phyloP scores from a whole-genome alignment of 2,888 invertebrate genomes.

The Apamea monoglypha region DNA sequence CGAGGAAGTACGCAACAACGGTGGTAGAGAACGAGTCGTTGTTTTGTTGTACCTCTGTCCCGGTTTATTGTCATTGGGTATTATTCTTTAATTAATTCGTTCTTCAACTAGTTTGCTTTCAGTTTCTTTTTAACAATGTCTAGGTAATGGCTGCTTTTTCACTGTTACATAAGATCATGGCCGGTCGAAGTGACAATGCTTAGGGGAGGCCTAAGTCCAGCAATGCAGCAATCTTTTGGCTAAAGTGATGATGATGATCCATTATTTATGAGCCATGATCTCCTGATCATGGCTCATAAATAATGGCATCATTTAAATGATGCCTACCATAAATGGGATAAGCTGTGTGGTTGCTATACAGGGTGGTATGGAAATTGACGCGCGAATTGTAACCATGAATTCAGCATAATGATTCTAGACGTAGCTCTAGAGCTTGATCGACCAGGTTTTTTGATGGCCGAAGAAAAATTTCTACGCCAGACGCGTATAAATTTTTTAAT shows the following conservation, averaged over 20 bases:
- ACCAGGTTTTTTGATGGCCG: too few relatives aligned
- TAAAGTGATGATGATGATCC: neutral
- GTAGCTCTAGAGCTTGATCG: too few relatives aligned
- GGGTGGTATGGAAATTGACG: too few relatives aligned
- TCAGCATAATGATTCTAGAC: neutral
- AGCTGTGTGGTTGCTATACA: neutral
- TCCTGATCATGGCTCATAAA: neutral
- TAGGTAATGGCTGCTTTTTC: neutral
- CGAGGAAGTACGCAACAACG: neutral
- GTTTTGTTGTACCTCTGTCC: slow-evolving; percentile 13
- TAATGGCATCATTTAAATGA: neutral
- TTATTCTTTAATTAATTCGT: neutral
- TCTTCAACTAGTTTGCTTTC: neutral
- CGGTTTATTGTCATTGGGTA: neutral
- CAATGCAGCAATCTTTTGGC: neutral
- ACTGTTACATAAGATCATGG: neutral
- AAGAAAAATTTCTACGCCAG: too few relatives aligned
- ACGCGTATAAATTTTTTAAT: too few relatives aligned
- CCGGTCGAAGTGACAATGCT: neutral
- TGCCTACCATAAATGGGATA: neutral
- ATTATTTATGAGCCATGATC: too few relatives aligned
- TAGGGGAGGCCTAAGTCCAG: neutral
- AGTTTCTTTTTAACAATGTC: neutral
- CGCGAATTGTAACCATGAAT: neutral
- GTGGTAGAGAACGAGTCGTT: neutral